Conservation (phyloP, 1,140 invertebrate genomes). For the Capitella teleta region DNA sequence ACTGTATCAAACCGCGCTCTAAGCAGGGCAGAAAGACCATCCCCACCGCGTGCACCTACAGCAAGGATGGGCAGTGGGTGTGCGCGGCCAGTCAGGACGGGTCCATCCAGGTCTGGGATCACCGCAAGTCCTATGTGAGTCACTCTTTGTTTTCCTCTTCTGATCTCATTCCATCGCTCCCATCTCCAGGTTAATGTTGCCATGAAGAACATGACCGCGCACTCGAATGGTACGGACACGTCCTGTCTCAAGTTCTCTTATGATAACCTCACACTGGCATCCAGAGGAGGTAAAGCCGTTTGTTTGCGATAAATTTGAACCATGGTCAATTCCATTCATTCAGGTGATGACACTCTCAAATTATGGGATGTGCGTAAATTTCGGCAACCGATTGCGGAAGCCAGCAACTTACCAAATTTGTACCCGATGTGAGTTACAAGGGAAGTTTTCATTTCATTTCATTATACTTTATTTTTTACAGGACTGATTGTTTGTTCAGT, state of each 20-base stretch:
- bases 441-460: not conserved
- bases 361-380: conserved; percentile 84
- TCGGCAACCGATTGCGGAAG: conserved; percentile 62
- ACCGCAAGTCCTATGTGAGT: conserved; percentile 54
- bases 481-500: conserved; percentile 87
- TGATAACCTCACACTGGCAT: conserved; percentile 64
- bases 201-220: conserved; percentile 64
- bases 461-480: conserved; percentile 27
- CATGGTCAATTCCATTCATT: not conserved
- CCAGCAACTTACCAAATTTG: conserved; percentile 62
- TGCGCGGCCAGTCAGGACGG: conserved; percentile 89
- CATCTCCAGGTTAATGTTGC: conserved; percentile 62
- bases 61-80: conserved; percentile 75
- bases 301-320: not conserved
- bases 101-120: conserved; percentile 96
- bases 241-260: conserved; percentile 81
- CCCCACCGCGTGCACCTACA: conserved; percentile 59
- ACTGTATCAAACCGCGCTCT: conserved; percentile 79
- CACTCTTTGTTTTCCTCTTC: too few relatives aligned
- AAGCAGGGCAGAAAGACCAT: conserved; percentile 77
- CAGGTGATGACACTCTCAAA: conserved; percentile 81
- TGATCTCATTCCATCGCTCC: too few relatives aligned
- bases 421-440: conserved; percentile 54
- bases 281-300: conserved; percentile 54
- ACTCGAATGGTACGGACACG: conserved; percentile 68